Evolutionary conservation across 1,140 invertebrate genomes (phyloP), one percentile per base, ranked within the genome.

Genomic region (Drosophila auraria): DNA sequence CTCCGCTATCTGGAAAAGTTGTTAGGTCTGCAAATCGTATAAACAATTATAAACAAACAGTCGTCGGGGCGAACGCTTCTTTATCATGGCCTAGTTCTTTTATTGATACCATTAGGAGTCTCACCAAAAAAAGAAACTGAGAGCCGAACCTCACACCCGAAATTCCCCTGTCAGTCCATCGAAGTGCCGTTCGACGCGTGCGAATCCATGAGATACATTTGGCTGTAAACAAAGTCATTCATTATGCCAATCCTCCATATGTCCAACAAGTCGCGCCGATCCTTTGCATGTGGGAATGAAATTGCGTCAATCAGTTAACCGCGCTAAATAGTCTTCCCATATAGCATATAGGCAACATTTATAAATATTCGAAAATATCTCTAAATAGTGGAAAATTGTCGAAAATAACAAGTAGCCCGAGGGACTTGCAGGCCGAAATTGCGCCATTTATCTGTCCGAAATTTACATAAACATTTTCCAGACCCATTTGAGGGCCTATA

Each of bases 41-140:
- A 87, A 89, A 87, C 84, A 87, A 87, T 87, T 89, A 87, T 84
- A 87, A 87, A 89, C 84, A 89, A 87, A 87, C 84, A 89, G 47
- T 73, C 30, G 50, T 33, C 68, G 56, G 57, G 59, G 65, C 78
- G 61, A 81, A 78, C 61, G 78, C 54, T 65, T 84, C 80, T 89
- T 87, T 87, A 87, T 87, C 84, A 76, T 89, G 84, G 84, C 84
- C 84, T 89, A 89, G 86, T 87, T 87, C 62, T 78, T 69, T 73
- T 62, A 54, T 82, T 84, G 81, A 89, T 87, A 87, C 78, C 78
- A 81, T 83, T 82, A 72, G 83, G 33, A 84, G 71, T 71, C 68
- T 77, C 36, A 44, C 45, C 25, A 15, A 56, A 54, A 54, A 74
- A 75, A 27, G 15, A 60, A 58, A 25, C 27, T 47, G 38, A 14